phyloP scores from a whole-genome alignment of 2,888 invertebrate genomes.

The Melanargia galathea region DNA sequence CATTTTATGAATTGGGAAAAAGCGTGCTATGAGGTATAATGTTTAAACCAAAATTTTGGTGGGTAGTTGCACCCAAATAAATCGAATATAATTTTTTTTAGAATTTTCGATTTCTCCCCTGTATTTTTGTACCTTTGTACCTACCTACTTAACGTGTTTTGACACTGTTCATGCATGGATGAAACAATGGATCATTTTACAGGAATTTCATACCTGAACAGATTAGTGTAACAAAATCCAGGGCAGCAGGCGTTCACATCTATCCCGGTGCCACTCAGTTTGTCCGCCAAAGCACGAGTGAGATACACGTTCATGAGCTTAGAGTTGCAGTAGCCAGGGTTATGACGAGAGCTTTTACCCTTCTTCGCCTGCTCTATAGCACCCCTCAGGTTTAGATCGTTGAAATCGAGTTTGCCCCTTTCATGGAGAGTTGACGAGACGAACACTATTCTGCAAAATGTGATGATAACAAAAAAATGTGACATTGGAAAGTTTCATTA shows the following conservation, averaged over 20 bases:
- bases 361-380: constrained; percentile 67
- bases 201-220: constrained; percentile 83
- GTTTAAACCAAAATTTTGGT: too few species aligned
- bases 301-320: constrained; percentile 90
- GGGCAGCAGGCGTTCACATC: constrained; percentile 88
- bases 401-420: constrained; percentile 85
- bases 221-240: constrained; percentile 89
- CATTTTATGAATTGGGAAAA: too few species aligned
- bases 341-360: constrained; percentile 61
- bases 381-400: constrained; percentile 84
- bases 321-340: constrained; percentile 87
- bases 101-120: too few species aligned
- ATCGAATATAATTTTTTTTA: too few species aligned
- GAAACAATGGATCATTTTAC: too few species aligned
- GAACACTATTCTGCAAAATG: constrained; percentile 83
- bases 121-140: too few species aligned
- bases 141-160: too few species aligned
- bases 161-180: too few species aligned
- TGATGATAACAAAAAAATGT: not conserved
- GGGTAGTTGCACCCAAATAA: too few species aligned
- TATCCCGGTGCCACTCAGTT: constrained; percentile 79
- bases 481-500: too few species aligned
- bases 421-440: constrained; percentile 88
- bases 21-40: too few species aligned
- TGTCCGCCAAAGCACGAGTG: constrained; percentile 83